Conservation (phyloP, 2,113 vertebrate genomes). For the Gambusia holbrooki region DNA sequence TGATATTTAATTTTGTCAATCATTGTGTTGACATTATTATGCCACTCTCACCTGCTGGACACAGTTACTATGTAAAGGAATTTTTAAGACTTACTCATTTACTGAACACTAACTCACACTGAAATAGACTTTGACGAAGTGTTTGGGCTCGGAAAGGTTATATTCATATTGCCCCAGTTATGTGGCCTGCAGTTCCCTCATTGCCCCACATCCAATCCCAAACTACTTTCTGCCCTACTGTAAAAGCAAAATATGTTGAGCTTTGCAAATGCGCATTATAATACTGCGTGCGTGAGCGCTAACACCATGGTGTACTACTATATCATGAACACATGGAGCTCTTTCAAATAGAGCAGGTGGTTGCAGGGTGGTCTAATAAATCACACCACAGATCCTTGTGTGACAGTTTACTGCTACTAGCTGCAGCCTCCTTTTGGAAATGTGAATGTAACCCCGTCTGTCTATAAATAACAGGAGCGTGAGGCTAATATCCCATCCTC, state of each 20-base stretch:
- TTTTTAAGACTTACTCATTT: no score
- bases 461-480: conserved; percentile 33
- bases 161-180: no score
- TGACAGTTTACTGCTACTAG: conserved; percentile 4
- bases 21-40: no score
- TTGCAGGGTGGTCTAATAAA: conserved; percentile 9
- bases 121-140: no score
- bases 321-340: background rate
- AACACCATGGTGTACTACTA: background rate
- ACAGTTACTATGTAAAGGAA: no score
- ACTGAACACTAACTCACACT: no score
- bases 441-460: background rate
- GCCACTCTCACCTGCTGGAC: no score
- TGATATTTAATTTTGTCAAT: no score
- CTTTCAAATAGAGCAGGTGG: background rate
- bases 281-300: background rate
- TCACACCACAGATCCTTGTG: background rate
- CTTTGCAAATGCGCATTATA: background rate
- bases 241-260: background rate
- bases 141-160: no score
- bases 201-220: background rate
- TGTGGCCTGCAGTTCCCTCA: no score
- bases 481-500: conserved; percentile 11
- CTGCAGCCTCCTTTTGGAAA: background rate
- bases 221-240: background rate